Evolutionary conservation across 2,888 invertebrate genomes (phyloP).

Genomic region (Amitus sp.): DNA sequence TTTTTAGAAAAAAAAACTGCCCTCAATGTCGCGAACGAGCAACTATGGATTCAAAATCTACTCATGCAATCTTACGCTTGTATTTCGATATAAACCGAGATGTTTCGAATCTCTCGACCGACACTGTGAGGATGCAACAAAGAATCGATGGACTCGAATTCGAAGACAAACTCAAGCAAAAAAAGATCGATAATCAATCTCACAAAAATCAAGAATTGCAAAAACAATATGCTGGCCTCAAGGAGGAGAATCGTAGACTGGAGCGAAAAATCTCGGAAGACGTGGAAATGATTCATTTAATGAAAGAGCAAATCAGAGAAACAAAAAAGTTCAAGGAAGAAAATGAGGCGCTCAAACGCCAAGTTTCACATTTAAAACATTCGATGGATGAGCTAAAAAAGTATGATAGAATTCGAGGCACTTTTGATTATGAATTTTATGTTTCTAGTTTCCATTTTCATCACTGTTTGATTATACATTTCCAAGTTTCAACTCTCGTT

Average conservation of each 20-base stretch:
- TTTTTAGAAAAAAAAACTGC: constrained; percentile 3
- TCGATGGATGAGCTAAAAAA: neutral
- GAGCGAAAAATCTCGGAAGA: neutral
- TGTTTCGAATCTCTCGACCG: neutral
- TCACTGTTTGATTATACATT: too few relatives aligned
- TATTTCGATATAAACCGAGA: neutral
- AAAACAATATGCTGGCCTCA: neutral
- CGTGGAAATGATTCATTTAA: neutral
- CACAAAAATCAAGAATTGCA: neutral
- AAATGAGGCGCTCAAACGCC: neutral
- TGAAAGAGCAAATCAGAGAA: neutral
- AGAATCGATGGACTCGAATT: constrained; percentile 1
- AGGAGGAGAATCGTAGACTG: neutral
- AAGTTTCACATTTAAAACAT: neutral
- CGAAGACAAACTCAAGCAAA: neutral
- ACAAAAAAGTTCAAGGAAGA: neutral
- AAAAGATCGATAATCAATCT: neutral
- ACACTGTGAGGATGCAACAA: neutral
- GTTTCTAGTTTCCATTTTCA: too few relatives aligned
- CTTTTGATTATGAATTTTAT: too few relatives aligned
- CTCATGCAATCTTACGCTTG: neutral
- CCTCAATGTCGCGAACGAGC: constrained; percentile 2
- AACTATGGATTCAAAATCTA: neutral
- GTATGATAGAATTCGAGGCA: too few relatives aligned
- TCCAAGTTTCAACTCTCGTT: too few relatives aligned